phyloP scores from a whole-genome alignment of 2,113 vertebrate genomes.

The Tricholaema leucomelas region DNA sequence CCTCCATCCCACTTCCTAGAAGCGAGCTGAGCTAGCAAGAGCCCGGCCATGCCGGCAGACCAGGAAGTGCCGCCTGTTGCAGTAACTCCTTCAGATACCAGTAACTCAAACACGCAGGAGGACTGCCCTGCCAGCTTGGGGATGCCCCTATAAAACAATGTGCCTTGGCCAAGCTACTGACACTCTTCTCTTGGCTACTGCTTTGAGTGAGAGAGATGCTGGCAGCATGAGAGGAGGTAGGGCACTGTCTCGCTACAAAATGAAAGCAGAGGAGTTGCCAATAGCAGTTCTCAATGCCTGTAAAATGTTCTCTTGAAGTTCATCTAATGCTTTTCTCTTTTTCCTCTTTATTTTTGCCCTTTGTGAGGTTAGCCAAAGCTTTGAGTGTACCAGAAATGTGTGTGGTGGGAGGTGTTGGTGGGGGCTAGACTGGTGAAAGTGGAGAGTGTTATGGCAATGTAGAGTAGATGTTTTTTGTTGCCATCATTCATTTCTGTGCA shows the following conservation, averaged over 20 bases:
- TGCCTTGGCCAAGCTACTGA: fast-evolving
- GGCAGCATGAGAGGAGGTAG: not conserved
- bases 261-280: not conserved
- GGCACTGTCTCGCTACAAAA: not conserved
- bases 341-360: not conserved
- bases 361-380: not conserved
- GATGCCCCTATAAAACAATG: not conserved
- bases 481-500: not conserved
- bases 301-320: not conserved
- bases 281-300: not conserved
- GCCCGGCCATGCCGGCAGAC: fast-evolving
- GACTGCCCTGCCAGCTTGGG: fast-evolving
- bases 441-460: fast-evolving
- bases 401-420: not conserved
- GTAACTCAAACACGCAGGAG: not conserved
- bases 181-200: not conserved
- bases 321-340: not conserved
- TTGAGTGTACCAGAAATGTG: not conserved
- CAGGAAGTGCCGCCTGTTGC: slow-evolving; percentile 21
- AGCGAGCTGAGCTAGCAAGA: not conserved
- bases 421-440: not conserved
- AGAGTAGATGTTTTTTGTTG: not conserved
- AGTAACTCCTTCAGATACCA: not conserved
- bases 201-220: not conserved
- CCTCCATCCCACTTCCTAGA: slow-evolving; percentile 10